Conservation (phyloP, 2,888 invertebrate genomes). For the Drosophila kambysellisi region DNA sequence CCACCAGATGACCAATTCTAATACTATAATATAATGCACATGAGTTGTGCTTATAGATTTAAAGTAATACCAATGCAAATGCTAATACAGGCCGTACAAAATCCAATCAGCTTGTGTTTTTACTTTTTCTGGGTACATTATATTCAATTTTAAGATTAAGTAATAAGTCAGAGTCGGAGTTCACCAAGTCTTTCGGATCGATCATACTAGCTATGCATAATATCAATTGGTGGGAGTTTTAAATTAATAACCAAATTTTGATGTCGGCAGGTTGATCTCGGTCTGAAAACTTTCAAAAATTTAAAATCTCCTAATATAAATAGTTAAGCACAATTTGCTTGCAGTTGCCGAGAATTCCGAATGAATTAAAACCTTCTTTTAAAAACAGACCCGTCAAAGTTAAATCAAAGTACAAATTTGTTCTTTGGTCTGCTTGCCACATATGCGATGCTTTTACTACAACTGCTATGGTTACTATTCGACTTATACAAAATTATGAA, state of each 20-base stretch:
- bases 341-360: background rate
- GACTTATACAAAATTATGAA: too few relatives aligned
- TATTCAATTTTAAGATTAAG: background rate
- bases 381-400: background rate
- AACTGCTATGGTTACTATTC: too few relatives aligned
- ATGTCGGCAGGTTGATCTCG: too few relatives aligned
- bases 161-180: background rate
- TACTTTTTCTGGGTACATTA: background rate
- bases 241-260: too few relatives aligned
- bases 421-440: too few relatives aligned
- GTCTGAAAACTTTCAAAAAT: too few relatives aligned
- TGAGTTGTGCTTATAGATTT: slow-evolving; percentile 13
- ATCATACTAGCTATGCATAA: background rate
- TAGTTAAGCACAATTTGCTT: too few relatives aligned
- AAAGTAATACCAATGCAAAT: slow-evolving; percentile 42
- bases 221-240: too few relatives aligned
- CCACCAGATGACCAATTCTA: slow-evolving; percentile 21
- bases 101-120: slow-evolving; percentile 1
- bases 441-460: too few relatives aligned
- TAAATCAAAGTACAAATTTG: background rate
- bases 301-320: too few relatives aligned
- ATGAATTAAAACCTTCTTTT: background rate
- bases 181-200: background rate
- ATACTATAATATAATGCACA: slow-evolving; percentile 9
- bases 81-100: slow-evolving; percentile 54